Percentiles rank a stretch among this genome's conserved stretches.
These are phyloP conservation scores for Sepiola atlantica DNA, from an alignment of 2,888 invertebrate genomes.

Conservation along the genomic window DNA sequence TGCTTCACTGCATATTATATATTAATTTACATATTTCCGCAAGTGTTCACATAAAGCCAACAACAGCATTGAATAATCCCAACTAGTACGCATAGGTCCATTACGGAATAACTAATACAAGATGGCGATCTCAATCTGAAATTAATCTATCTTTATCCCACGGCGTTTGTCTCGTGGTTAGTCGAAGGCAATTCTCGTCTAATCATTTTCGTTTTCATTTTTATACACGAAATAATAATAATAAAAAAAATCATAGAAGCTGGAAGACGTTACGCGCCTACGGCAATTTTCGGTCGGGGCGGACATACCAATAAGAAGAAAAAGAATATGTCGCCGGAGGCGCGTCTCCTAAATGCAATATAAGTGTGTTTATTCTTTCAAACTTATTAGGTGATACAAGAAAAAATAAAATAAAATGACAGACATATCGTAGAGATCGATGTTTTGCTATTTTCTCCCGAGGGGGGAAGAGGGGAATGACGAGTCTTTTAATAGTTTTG, in stretches of 20 bases:
- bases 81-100: not conserved
- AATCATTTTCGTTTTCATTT: not conserved
- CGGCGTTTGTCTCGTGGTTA: not conserved
- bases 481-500: no score
- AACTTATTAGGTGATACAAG: not conserved
- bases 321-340: not conserved
- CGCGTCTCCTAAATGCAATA: not conserved
- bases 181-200: not conserved
- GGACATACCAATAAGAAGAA: not conserved
- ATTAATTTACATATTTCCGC: no score
- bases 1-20: no score
- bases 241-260: not conserved
- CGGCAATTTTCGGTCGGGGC: not conserved
- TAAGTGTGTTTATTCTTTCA: not conserved
- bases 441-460: no score
- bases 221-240: slow-evolving; percentile 32
- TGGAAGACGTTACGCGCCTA: not conserved
- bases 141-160: not conserved
- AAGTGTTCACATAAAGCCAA: not conserved
- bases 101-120: not conserved
- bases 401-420: no score
- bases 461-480: no score
- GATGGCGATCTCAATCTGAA: not conserved
- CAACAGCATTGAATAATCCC: not conserved
- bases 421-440: no score